Evolutionary conservation across 2,797 vertebrate species (phyloP), one percentile per base, ranked within the genome.

Genomic region (Macroramphosus scolopax): DNA sequence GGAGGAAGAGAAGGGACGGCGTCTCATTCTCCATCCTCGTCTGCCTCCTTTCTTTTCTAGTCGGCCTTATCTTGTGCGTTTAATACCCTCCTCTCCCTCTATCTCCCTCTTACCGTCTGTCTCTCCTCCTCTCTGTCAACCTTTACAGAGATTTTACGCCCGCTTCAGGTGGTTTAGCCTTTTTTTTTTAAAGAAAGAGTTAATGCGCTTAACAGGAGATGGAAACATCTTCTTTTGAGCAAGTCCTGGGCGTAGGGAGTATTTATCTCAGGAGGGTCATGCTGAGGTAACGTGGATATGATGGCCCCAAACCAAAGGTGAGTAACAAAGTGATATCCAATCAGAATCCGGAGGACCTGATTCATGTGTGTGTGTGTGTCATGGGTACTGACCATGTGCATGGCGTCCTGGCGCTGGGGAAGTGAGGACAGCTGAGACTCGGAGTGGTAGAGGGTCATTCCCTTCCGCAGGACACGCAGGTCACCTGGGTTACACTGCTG

Each of bases 361-460:
- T 12, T 14, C 30, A 26, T 10, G 17, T 37, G 34, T 40, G 33
- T 41, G 13, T 37, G 24, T 18, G 24, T 20, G 11, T 18, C n/a
- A 35, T 26, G 59, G 16, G 54, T 57, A 69, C 95, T 92, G 82
- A 98, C 96, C 0, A 92, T 94, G 73, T 94, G 92, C 87, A 92
- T 81, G 68, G 89, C 35, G 0, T 97, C 95, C 78, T 93, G 94
- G 76, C 93, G 93, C 53, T 92, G 94, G 0, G 93, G 93, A 69
- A 91, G 78, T 0, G 92, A 92, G 0, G 94, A 91, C 49, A 97
- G 93, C 89, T 96, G 94, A 11, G 95, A 93, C 84, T 97, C 96
- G 0, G 96, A 97, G 88, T 95, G 95, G 87, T 97, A 97, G 0
- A 92, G 93, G 28, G 91, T 93, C 83, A 94, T 83, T 46, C 94